Percentiles rank a stretch among this genome's conserved stretches.
phyloP scores from a whole-genome alignment of 92 coral and sea anemone species.

The Desmophyllum pertusum region DNA sequence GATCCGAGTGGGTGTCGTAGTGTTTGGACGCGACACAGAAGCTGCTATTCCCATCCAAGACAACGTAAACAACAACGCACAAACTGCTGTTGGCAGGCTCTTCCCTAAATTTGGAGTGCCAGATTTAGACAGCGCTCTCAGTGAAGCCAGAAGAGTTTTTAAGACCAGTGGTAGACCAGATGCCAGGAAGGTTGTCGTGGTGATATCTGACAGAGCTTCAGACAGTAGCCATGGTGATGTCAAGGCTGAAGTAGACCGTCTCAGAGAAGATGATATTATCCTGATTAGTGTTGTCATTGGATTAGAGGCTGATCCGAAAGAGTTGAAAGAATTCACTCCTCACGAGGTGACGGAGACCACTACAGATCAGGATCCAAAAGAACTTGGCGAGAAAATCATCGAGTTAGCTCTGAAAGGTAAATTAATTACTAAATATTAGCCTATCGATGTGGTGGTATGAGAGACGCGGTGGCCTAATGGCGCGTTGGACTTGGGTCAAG shows the following conservation, averaged over 20 bases:
- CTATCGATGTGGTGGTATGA: not conserved
- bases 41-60: conserved; percentile 50
- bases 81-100: conserved; percentile 34
- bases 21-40: conserved; percentile 66
- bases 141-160: conserved; percentile 64
- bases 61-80: conserved; percentile 52
- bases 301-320: conserved; percentile 52
- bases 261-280: conserved; percentile 49
- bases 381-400: conserved; percentile 63
- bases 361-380: conserved; percentile 71
- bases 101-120: conserved; percentile 59
- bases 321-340: conserved; percentile 54
- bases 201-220: conserved; percentile 79
- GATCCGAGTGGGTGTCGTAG: conserved; percentile 73
- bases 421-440: too few relatives aligned
- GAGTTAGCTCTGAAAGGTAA: conserved; percentile 57
- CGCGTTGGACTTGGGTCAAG: too few relatives aligned
- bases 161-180: conserved; percentile 70
- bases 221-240: conserved; percentile 55
- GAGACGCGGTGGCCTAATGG: too few relatives aligned
- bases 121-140: conserved; percentile 62
- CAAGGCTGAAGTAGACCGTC: conserved; percentile 54
- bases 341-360: conserved; percentile 59
- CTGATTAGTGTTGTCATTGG: conserved; percentile 71
- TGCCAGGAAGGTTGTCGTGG: conserved; percentile 77